Base-by-base conservation (phyloP, 2,113 vertebrate species). In the Sisor rabdophorus region DNA sequence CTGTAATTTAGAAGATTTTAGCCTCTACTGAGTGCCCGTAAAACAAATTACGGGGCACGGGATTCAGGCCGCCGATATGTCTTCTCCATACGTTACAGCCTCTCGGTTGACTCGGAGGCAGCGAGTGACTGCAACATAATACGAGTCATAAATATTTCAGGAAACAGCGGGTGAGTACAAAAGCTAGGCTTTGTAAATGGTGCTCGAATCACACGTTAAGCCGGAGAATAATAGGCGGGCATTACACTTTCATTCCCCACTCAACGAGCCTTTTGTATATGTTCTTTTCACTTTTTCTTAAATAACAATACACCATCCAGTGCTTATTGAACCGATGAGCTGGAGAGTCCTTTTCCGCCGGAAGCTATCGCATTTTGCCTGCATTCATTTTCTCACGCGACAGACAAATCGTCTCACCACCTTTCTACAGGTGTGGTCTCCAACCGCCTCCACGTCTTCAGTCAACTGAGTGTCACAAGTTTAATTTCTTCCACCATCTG, bases 401-500 rank as follows among this genome's bases (percentile, higher is more conserved):
- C 22, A 40, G 24, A 22, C 50, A 53, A 63, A 53, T 53, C 44
- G 22, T 12, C 4, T 4, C 73, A 7, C 73, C 61, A 20, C 74
- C 60, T 50, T 50, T 80, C 84, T 79, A 80, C 89, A 89, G 86
- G 86, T 88, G 86, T 79, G 69, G 73, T 80, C 80, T 50, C 81
- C 72, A 55, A 77, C 81, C 74, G 82, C 87, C 81, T 84, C 79
- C 75, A 73, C 40, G 75, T 79, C 87, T 85, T 84, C 84, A 81
- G 80, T 86, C 87, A 85, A 69, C 55, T 75, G 77, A 73, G 78
- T 86, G 88, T 89, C 89, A 87, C 88, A 68, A 80, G 85, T 90
- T 91, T 89, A 88, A 92, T 90, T 90, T 89, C 87, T 87, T 83
- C 82, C 81, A 89, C 89, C 88, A 90, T 91, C 91, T 90, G 91